Evolutionary conservation across 1,140 invertebrate species (phyloP).

Genomic region (Leptonema lineaticorne): DNA sequence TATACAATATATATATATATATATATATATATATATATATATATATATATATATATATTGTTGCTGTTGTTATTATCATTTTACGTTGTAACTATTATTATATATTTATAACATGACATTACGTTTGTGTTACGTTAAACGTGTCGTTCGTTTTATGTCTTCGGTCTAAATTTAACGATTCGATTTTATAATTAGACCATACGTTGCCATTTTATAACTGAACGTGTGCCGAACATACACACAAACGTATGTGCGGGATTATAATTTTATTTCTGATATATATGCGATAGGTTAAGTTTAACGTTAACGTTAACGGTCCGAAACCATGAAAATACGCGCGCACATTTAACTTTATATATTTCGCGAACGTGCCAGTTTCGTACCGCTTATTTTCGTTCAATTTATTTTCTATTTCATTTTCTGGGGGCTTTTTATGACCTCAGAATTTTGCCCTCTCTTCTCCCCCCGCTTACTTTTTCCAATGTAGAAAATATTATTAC

Average conservation of each 20-base stretch:
- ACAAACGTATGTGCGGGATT: too few species aligned
- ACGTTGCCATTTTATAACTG: too few species aligned
- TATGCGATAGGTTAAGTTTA: background rate
- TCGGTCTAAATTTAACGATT: too few species aligned
- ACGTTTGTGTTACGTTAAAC: too few species aligned
- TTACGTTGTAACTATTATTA: too few species aligned
- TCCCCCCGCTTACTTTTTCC: too few species aligned
- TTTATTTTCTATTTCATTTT: conserved; percentile 12
- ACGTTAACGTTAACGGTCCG: background rate
- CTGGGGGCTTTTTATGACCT: background rate
- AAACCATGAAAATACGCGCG: background rate
- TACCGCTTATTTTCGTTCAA: conserved; percentile 1
- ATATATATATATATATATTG: background rate
- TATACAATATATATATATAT: background rate
- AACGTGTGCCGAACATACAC: too few species aligned
- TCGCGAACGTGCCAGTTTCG: conserved; percentile 1
- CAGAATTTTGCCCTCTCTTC: too few species aligned
- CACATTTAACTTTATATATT: background rate
- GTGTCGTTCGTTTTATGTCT: too few species aligned
- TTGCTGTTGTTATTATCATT: background rate
- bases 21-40: background rate
- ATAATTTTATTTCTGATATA: background rate
- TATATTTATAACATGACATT: too few species aligned
- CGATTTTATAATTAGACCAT: too few species aligned
- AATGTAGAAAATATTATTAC: background rate